Percentiles rank a stretch among this genome's conserved stretches.
Conservation (phyloP, 2,888 invertebrate genomes). For the Macrosiphum euphorbiae region DNA sequence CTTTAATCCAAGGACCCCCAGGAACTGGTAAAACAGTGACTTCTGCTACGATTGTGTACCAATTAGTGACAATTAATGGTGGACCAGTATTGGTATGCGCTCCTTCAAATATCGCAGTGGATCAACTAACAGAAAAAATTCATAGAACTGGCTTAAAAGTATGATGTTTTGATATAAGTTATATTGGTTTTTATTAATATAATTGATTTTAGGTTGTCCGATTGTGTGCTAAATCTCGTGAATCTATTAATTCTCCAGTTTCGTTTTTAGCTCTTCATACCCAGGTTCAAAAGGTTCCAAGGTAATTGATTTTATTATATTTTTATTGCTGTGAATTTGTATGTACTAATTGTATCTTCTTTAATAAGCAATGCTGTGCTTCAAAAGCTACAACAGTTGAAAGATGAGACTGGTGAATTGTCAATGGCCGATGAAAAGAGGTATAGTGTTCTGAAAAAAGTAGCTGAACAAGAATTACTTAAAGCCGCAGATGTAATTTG, state of each 20-base stretch:
- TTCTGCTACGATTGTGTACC: slow-evolving; percentile 98
- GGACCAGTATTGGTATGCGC: slow-evolving; percentile 98
- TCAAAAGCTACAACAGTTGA: slow-evolving; percentile 93
- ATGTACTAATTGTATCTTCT: not conserved
- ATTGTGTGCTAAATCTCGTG: slow-evolving; percentile 96
- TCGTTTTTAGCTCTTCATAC: slow-evolving; percentile 97
- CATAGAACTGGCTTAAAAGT: slow-evolving; percentile 95
- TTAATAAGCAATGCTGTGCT: slow-evolving; percentile 80
- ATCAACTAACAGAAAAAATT: slow-evolving; percentile 98
- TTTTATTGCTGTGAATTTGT: not conserved
- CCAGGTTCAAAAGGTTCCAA: slow-evolving; percentile 95
- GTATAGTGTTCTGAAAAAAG: slow-evolving; percentile 89
- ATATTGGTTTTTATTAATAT: not conserved
- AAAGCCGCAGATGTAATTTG: slow-evolving; percentile 99
- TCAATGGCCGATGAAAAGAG: slow-evolving; percentile 96
- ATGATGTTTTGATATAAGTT: slow-evolving; percentile 68
- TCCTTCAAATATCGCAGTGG: slow-evolving; percentile 99
- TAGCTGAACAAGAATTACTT: slow-evolving; percentile 89
- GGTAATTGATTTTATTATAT: slow-evolving; percentile 70
- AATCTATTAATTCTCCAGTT: slow-evolving; percentile 97
- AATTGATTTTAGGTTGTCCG: slow-evolving; percentile 75
- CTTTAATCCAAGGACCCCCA: slow-evolving; percentile 97
- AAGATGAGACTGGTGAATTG: slow-evolving; percentile 98
- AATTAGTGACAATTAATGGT: slow-evolving; percentile 93
- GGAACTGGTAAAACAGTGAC: slow-evolving; percentile 99